Evolutionary conservation across 2,888 invertebrate genomes (phyloP).

Genomic region (Epistrophe grossulariae): DNA sequence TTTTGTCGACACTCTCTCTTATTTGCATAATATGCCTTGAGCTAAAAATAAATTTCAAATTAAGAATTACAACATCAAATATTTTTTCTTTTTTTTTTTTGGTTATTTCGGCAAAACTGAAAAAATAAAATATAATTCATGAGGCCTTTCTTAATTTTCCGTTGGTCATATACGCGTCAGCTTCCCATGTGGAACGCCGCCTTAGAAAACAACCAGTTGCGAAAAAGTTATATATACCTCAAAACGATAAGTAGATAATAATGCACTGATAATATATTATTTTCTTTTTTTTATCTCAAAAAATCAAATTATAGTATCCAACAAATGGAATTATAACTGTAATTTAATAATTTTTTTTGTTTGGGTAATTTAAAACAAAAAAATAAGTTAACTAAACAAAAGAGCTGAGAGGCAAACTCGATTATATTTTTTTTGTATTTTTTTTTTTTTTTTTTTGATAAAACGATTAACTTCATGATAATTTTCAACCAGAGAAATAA

Average conservation of each 20-base stretch:
- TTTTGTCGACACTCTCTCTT: conserved; percentile 47
- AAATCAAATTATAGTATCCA: conserved; percentile 5
- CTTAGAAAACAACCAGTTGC: conserved; percentile 18
- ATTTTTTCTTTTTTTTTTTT: background rate
- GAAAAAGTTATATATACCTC: conserved; percentile 2
- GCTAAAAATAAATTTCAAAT: conserved; percentile 44
- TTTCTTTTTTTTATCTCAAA: background rate
- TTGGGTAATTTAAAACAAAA: background rate
- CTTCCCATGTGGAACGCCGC: conserved; percentile 29
- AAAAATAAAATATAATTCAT: conserved; percentile 29
- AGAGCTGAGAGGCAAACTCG: conserved; percentile 27
- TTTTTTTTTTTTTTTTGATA: background rate
- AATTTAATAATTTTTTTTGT: background rate
- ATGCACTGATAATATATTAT: conserved; percentile 32
- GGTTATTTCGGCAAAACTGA: background rate
- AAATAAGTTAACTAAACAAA: background rate
- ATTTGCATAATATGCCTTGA: conserved; percentile 63
- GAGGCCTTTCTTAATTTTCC: background rate
- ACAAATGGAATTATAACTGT: conserved; percentile 4
- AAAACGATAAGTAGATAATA: conserved; percentile 16
- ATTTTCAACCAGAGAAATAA: background rate
- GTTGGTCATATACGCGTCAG: background rate
- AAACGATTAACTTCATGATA: background rate
- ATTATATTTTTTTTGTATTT: background rate
- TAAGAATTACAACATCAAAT: conserved; percentile 36